These are phyloP conservation scores for Noturus placidus DNA, from an alignment of 2,113 vertebrate species.

Conservation along the genomic window DNA sequence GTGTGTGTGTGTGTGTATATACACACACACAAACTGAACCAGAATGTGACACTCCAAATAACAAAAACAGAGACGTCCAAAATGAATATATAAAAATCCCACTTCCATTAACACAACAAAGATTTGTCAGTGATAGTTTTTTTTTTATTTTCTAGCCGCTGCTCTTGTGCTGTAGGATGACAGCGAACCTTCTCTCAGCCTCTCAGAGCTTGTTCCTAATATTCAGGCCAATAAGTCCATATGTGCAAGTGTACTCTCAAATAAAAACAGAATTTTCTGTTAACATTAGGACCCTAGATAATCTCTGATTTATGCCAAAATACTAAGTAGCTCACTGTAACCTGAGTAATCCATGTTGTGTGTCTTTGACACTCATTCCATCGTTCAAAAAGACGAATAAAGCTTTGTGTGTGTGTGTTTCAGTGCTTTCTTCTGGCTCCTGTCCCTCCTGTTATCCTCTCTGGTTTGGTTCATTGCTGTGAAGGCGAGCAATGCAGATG, in stretches of 20 bases:
- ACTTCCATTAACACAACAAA: too few relatives aligned
- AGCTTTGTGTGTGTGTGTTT: neutral
- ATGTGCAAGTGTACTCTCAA: neutral
- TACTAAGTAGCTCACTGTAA: neutral
- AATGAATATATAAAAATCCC: too few relatives aligned
- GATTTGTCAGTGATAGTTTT: too few relatives aligned
- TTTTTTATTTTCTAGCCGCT: too few relatives aligned
- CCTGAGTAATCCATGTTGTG: neutral
- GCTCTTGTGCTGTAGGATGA: too few relatives aligned
- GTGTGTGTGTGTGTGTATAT: too few relatives aligned
- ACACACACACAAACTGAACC: too few relatives aligned
- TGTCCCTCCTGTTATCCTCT: conserved; percentile 75
- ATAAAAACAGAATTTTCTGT: neutral
- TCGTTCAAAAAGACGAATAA: neutral
- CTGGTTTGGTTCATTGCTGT: conserved; percentile 77
- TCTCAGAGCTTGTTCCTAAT: neutral
- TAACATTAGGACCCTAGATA: neutral
- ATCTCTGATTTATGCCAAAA: neutral
- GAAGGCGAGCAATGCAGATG: conserved; percentile 63
- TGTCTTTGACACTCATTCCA: neutral
- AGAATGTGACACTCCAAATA: too few relatives aligned
- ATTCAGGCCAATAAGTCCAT: neutral
- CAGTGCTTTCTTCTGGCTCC: conserved; percentile 80
- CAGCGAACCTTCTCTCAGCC: too few relatives aligned
- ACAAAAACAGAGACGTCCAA: too few relatives aligned